Evolutionary conservation across 2,888 invertebrate genomes (phyloP).

Genomic region (Diarsia rubi): DNA sequence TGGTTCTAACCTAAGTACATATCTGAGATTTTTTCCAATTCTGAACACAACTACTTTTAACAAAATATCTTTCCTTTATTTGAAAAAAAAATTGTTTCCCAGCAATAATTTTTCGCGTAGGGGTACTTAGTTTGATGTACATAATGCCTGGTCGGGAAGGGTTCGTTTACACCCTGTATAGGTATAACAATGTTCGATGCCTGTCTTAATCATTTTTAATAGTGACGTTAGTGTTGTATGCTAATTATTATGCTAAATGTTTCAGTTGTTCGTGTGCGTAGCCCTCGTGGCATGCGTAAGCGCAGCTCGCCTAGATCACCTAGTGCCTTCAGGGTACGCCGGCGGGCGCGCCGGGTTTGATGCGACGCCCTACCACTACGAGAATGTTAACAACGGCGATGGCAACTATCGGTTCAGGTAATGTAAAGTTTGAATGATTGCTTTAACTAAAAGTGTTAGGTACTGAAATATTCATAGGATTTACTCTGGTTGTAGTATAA

Average conservation of each 20-base stretch:
- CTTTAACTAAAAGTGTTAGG: conserved; percentile 72
- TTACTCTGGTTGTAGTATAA: neutral
- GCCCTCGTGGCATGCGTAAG: conserved; percentile 73
- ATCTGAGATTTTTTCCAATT: neutral
- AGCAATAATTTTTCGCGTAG: too few relatives aligned
- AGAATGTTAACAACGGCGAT: conserved; percentile 92
- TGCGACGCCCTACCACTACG: conserved; percentile 89
- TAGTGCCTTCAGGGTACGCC: conserved; percentile 77
- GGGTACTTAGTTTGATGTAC: too few relatives aligned
- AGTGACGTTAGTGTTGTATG: neutral
- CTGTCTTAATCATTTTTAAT: neutral
- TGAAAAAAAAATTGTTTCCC: too few relatives aligned
- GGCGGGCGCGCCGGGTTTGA: conserved; percentile 73
- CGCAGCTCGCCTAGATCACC: conserved; percentile 82
- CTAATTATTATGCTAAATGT: conserved; percentile 37
- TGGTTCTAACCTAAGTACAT: conserved; percentile 10
- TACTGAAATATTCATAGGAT: neutral
- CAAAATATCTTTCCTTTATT: neutral
- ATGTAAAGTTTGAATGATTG: conserved; percentile 79
- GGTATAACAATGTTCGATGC: too few relatives aligned
- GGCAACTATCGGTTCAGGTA: conserved; percentile 93
- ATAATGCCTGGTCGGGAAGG: too few relatives aligned
- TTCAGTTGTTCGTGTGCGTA: conserved; percentile 77
- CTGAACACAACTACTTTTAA: neutral
- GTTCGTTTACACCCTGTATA: too few relatives aligned